phyloP scores from a whole-genome alignment of 2,888 invertebrate species.

The Drosophila macrospina region DNA sequence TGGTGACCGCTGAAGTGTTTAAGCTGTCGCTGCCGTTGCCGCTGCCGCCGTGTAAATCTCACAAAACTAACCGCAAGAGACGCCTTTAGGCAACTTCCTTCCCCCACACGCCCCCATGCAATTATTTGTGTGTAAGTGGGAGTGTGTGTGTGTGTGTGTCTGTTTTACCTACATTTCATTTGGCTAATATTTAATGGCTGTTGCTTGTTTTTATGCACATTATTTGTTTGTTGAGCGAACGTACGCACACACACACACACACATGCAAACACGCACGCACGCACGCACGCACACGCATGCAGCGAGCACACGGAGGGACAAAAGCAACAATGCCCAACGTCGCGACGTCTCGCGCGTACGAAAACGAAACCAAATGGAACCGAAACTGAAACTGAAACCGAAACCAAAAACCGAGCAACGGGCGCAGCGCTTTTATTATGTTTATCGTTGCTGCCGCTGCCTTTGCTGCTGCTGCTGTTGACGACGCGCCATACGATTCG shows the following conservation, averaged over 20 bases:
- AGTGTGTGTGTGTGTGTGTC: constrained; percentile 22
- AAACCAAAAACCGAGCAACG: constrained; percentile 39
- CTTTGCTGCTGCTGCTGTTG: constrained; percentile 26
- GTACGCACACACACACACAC: constrained; percentile 10
- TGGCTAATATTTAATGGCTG: constrained; percentile 65
- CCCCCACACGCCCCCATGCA: not conserved
- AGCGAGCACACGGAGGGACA: not conserved
- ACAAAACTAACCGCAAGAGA: constrained; percentile 32
- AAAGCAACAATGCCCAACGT: constrained; percentile 42
- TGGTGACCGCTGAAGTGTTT: constrained; percentile 15
- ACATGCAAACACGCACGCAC: constrained; percentile 1
- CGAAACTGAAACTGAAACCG: constrained; percentile 34
- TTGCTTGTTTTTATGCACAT: constrained; percentile 61
- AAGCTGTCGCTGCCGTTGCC: constrained; percentile 10
- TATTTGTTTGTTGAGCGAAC: constrained; percentile 47
- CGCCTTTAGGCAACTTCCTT: not conserved
- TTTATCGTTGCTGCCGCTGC: constrained; percentile 38
- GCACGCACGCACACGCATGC: constrained; percentile 15
- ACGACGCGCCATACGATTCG: constrained; percentile 72
- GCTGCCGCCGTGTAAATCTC: not conserved
- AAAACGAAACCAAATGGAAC: constrained; percentile 44
- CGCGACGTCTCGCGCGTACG: constrained; percentile 23
- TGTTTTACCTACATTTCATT: constrained; percentile 60
- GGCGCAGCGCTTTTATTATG: constrained; percentile 20
- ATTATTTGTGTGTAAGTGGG: constrained; percentile 14